Evolutionary conservation across 2,888 invertebrate species (phyloP).

Genomic region (Ophioninae sp.): DNA sequence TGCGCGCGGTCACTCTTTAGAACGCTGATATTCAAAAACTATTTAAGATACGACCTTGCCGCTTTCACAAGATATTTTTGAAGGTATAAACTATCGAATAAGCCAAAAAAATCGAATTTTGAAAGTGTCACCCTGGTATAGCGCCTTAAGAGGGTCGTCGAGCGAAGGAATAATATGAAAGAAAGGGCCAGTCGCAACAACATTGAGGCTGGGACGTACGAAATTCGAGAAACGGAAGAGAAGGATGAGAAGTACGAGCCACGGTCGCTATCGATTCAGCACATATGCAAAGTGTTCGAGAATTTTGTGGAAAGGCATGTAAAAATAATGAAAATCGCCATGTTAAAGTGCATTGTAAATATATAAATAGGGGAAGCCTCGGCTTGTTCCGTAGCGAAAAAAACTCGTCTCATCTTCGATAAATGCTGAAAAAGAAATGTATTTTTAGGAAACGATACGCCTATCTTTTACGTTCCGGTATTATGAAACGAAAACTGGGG

Average conservation of each 20-base stretch:
- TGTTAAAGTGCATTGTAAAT: not conserved
- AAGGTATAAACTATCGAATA: conserved; percentile 35
- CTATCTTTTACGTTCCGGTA: conserved; percentile 18
- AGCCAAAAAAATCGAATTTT: too few relatives aligned
- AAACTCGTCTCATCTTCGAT: conserved; percentile 9
- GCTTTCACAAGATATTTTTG: conserved; percentile 23
- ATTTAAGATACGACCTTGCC: conserved; percentile 31
- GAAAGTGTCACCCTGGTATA: too few relatives aligned
- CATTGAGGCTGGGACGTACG: conserved; percentile 44
- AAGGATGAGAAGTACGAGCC: conserved; percentile 61
- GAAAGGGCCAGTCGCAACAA: conserved; percentile 40
- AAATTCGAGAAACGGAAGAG: conserved; percentile 47
- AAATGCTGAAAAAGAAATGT: conserved; percentile 31
- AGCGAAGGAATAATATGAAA: conserved; percentile 47
- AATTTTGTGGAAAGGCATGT: conserved; percentile 15
- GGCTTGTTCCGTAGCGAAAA: not conserved
- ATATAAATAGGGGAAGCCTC: not conserved
- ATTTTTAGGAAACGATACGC: conserved; percentile 54
- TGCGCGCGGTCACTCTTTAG: not conserved
- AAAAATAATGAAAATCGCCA: not conserved
- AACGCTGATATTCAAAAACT: conserved; percentile 15
- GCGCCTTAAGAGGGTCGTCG: too few relatives aligned
- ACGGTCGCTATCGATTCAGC: conserved; percentile 62
- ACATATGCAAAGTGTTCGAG: conserved; percentile 63
- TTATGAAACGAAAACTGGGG: conserved; percentile 41